A percentile compares a stretch with the other conserved stretches of the same genome.
These are phyloP conservation scores for Poecilia gillii DNA, from an alignment of 2,797 vertebrate species.

Conservation along the genomic window DNA sequence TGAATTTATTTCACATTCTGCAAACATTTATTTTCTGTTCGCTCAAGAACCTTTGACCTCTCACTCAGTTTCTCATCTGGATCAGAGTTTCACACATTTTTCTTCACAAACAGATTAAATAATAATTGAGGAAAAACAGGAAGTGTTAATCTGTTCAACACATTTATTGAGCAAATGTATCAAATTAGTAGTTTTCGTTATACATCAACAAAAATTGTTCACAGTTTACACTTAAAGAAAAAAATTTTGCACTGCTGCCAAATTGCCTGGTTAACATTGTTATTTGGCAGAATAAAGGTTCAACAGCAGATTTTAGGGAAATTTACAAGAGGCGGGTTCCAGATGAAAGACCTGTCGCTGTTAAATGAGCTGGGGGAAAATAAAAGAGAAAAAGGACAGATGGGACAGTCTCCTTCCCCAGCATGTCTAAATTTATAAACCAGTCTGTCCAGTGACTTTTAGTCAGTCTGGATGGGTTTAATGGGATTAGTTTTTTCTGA, in stretches of 20 bases:
- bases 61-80: too few relatives aligned
- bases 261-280: constrained; percentile 45
- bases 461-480: constrained; percentile 17
- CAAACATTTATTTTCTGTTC: too few relatives aligned
- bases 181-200: constrained; percentile 75
- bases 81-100: too few relatives aligned
- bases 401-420: constrained; percentile 28
- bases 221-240: constrained; percentile 72
- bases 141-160: constrained; percentile 61
- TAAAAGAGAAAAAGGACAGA: constrained; percentile 26
- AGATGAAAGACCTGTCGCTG: constrained; percentile 18
- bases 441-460: constrained; percentile 12
- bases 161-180: constrained; percentile 82
- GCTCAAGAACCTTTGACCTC: too few relatives aligned
- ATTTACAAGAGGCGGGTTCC: constrained; percentile 45
- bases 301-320: constrained; percentile 53
- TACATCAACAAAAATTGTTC: constrained; percentile 78
- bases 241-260: constrained; percentile 7
- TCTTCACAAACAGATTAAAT: not conserved
- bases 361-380: constrained; percentile 12
- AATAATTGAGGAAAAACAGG: not conserved
- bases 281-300: constrained; percentile 68
- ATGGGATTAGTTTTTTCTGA: not conserved
- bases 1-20: too few relatives aligned
- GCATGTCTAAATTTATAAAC: constrained; percentile 22